Base-by-base conservation (phyloP, 1,140 invertebrate genomes). In the Apolygus lucorum region DNA sequence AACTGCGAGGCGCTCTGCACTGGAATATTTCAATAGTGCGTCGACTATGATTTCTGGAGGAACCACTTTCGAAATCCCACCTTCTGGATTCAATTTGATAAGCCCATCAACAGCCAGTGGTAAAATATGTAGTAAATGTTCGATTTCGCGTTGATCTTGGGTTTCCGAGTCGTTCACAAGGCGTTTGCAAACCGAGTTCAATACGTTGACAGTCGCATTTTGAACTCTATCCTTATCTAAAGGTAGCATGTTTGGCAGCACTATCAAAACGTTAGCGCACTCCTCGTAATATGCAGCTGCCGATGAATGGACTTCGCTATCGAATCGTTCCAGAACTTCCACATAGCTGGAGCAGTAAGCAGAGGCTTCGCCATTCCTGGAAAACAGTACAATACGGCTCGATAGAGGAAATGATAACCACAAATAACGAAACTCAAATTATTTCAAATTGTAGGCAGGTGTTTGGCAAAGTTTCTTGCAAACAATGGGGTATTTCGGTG, bases 161-260 rank as follows among this genome's bases (percentile, higher is more conserved):
- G 34, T 17, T 49, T 49, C 34, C 8, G 34, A 49, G 34, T 8
- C 8, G 17, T 8, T 49, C 17, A 49, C 17, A 11, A 49, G 34
- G 8, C 17, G 8, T 8, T 49, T 49, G 34, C 34, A 49, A 11
- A n/a, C n/a, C n/a, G n/a, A n/a, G n/a, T n/a, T n/a, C n/a, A 49
- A 49, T 49, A 11, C 17, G 34, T 49, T 49, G 17, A 49, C 34
- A 17, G 17, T 11, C 34, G 34, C n/a, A n/a, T 49, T 49, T 49
- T 49, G 34, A 49, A 59, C 59, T 34, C 68, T 52, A 21, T 24
- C 25, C 66, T 73, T 69, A 17, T 63, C 22, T 24, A 73, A 28
- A 62, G 64, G 65, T 11, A 49, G 52, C 14, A 71, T 11, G 42
- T 72, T 67, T n/a, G 68, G 71, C 4, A 73, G 26, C 2, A 73